These are phyloP conservation scores for Theretra japonica DNA, from an alignment of 2,888 invertebrate genomes.

Conservation along the genomic window DNA sequence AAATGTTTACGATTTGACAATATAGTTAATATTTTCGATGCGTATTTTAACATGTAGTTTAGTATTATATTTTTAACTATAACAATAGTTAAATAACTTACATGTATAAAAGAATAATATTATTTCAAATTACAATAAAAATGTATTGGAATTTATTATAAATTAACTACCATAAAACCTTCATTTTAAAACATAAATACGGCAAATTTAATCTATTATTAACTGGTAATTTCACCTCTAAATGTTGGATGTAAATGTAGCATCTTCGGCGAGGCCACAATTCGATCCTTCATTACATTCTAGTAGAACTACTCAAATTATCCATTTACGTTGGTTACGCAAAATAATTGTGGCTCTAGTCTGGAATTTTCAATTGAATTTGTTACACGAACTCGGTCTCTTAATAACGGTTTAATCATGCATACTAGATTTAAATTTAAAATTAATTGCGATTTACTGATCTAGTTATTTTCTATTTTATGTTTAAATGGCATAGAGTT, in stretches of 20 bases:
- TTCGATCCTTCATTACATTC: not conserved
- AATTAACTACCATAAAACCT: too few relatives aligned
- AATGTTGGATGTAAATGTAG: not conserved
- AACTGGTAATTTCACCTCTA: too few relatives aligned
- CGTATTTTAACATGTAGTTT: too few relatives aligned
- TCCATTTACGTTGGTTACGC: constrained; percentile 36
- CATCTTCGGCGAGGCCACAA: not conserved
- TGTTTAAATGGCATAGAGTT: not conserved
- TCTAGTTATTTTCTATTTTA: not conserved
- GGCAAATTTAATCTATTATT: too few relatives aligned
- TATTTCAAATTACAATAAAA: too few relatives aligned
- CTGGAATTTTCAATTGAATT: constrained; percentile 39
- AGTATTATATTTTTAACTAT: too few relatives aligned
- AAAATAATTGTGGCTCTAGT: constrained; percentile 37
- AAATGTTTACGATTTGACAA: too few relatives aligned
- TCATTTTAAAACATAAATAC: too few relatives aligned
- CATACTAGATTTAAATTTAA: not conserved
- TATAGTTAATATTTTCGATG: too few relatives aligned
- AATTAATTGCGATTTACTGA: not conserved
- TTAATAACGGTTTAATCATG: constrained; percentile 35
- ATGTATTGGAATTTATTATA: too few relatives aligned
- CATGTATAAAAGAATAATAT: too few relatives aligned
- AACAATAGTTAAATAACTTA: too few relatives aligned
- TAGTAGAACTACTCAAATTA: constrained; percentile 23
- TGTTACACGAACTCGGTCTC: constrained; percentile 36